Evolutionary conservation across 1,140 invertebrate species (phyloP).

Genomic region (Grapholita molesta): DNA sequence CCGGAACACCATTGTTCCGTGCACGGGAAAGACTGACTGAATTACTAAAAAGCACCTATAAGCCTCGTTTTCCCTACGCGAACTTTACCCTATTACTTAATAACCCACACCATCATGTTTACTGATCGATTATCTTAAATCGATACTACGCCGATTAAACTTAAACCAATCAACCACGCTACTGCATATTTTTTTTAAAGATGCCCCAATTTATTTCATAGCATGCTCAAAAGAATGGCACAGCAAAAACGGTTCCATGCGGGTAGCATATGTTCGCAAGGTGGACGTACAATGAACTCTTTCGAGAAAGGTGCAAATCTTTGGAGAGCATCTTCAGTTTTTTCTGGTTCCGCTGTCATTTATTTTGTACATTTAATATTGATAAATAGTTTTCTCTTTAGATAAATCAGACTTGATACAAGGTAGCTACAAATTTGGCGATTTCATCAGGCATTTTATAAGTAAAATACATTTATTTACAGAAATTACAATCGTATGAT

Average conservation of each 20-base stretch:
- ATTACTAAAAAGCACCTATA: too few relatives aligned
- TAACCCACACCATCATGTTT: neutral
- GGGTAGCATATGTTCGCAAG: conserved; percentile 14
- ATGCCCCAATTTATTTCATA: conserved; percentile 15
- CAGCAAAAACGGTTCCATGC: neutral
- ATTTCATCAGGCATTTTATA: too few relatives aligned
- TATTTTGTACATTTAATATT: neutral
- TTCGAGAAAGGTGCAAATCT: conserved; percentile 7
- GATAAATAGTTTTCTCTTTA: neutral
- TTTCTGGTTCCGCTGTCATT: neutral
- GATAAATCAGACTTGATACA: too few relatives aligned
- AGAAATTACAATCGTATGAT: too few relatives aligned
- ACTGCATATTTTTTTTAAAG: neutral
- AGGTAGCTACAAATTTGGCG: neutral
- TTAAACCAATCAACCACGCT: neutral
- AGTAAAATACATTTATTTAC: too few relatives aligned
- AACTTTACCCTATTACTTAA: too few relatives aligned
- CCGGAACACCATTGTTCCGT: too few relatives aligned
- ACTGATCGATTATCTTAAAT: neutral
- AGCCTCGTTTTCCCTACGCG: too few relatives aligned
- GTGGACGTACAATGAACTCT: conserved; percentile 8
- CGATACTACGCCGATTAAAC: neutral
- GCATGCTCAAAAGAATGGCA: conserved; percentile 5
- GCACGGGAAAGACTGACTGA: too few relatives aligned
- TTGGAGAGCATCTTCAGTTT: conserved; percentile 4